Evolutionary conservation across 2,113 vertebrate genomes (phyloP).

Genomic region (Garra rufa): DNA sequence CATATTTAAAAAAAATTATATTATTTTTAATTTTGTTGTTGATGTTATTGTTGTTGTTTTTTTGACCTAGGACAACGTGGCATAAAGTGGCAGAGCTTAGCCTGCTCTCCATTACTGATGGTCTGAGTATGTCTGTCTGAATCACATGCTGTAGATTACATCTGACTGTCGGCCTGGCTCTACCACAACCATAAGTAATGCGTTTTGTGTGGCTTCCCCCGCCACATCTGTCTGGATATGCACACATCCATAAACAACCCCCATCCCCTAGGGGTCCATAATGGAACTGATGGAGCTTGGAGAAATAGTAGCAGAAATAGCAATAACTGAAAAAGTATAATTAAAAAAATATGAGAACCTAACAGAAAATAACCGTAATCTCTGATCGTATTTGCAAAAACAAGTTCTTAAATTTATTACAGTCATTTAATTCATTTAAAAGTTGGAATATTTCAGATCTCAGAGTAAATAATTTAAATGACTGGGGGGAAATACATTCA

Average conservation of each 20-base stretch:
- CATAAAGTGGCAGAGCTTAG: background rate
- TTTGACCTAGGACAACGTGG: background rate
- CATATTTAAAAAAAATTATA: no score
- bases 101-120: background rate
- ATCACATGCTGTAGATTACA: background rate
- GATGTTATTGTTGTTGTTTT: background rate
- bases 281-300: background rate
- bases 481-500: background rate
- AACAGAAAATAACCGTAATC: background rate
- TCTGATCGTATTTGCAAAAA: background rate
- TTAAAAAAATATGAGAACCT: background rate
- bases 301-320: background rate
- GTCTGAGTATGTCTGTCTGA: constrained; percentile 15
- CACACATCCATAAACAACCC: constrained; percentile 2
- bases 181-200: constrained; percentile 2
- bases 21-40: no score
- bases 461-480: background rate
- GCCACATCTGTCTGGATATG: constrained; percentile 12
- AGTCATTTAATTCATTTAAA: background rate
- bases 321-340: background rate
- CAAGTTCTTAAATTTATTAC: background rate
- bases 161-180: background rate
- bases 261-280: background rate
- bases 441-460: background rate
- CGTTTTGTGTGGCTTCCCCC: background rate